These are phyloP conservation scores for Plecturocebus donacophilus DNA, from an alignment of 2,113 vertebrate genomes.

Conservation along the genomic window DNA sequence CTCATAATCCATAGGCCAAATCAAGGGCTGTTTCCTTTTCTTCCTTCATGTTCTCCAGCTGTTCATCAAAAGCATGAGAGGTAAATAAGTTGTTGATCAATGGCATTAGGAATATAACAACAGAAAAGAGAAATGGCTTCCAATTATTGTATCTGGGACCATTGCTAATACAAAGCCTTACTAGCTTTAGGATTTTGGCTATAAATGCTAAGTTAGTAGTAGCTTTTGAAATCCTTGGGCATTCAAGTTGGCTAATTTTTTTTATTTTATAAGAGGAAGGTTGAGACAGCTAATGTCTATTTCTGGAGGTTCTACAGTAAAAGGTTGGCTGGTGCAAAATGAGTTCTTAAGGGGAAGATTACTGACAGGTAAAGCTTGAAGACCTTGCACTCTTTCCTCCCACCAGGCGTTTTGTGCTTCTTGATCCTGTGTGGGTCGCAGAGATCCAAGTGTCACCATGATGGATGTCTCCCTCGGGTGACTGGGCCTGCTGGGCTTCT, in stretches of 20 bases:
- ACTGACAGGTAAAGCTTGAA: conserved; percentile 86
- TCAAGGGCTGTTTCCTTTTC: not conserved
- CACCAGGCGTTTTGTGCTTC: conserved; percentile 84
- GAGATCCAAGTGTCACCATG: conserved; percentile 42
- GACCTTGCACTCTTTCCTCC: conserved; percentile 89
- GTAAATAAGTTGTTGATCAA: not conserved
- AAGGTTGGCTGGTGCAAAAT: not conserved
- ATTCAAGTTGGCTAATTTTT: not conserved
- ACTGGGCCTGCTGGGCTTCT: conserved; percentile 89
- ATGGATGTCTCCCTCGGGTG: conserved; percentile 78
- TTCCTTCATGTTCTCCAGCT: not conserved
- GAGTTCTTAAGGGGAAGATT: not conserved
- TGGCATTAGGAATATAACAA: not conserved
- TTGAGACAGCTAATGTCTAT: not conserved
- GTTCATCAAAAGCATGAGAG: not conserved
- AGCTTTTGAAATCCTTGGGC: not conserved
- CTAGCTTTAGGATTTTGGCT: not conserved
- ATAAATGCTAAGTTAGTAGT: not conserved
- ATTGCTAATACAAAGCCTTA: not conserved
- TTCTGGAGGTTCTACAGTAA: not conserved
- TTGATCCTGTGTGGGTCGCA: conserved; percentile 60
- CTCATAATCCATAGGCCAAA: no score
- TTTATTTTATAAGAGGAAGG: not conserved
- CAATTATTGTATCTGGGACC: not conserved
- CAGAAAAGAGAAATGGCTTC: not conserved